A percentile compares a stretch with the other conserved stretches of the same genome.
phyloP scores from a whole-genome alignment of 2,888 invertebrate genomes.

The Glyphotaelius pellucidus region DNA sequence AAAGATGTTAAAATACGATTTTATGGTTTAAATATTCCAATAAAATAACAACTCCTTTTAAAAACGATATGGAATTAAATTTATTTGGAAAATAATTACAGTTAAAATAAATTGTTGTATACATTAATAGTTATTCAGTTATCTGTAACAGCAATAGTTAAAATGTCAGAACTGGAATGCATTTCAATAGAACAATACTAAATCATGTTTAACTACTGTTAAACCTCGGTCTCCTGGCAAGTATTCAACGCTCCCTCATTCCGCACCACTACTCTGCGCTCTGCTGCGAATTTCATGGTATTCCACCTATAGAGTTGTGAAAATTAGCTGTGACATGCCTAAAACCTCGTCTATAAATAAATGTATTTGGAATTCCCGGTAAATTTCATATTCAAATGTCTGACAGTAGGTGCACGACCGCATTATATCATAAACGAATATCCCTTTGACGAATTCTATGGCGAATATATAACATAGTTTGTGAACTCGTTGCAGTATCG shows the following conservation, averaged over 20 bases:
- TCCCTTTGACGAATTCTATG: too few species aligned
- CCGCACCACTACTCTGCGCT: neutral
- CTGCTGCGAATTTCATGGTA: neutral
- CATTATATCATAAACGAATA: too few species aligned
- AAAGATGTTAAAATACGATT: too few species aligned
- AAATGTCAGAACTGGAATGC: neutral
- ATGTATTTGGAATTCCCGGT: neutral
- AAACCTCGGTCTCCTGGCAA: slow-evolving; percentile 4
- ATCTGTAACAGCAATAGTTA: neutral
- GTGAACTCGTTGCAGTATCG: neutral
- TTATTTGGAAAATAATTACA: too few species aligned
- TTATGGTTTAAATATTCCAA: too few species aligned
- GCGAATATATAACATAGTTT: too few species aligned
- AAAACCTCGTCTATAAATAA: neutral
- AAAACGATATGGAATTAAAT: too few species aligned
- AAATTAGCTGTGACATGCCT: neutral
- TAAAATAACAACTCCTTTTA: too few species aligned
- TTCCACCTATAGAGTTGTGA: neutral
- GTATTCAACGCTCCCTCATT: slow-evolving; percentile 10
- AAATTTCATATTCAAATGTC: neutral
- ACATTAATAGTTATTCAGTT: neutral
- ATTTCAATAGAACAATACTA: slow-evolving; percentile 32
- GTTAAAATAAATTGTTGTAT: neutral
- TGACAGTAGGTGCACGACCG: neutral
- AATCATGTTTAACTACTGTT: slow-evolving; percentile 18